phyloP scores from a whole-genome alignment of 37 sponge, comb jelly and placozoan genomes.

The Spongilla lacustris region DNA sequence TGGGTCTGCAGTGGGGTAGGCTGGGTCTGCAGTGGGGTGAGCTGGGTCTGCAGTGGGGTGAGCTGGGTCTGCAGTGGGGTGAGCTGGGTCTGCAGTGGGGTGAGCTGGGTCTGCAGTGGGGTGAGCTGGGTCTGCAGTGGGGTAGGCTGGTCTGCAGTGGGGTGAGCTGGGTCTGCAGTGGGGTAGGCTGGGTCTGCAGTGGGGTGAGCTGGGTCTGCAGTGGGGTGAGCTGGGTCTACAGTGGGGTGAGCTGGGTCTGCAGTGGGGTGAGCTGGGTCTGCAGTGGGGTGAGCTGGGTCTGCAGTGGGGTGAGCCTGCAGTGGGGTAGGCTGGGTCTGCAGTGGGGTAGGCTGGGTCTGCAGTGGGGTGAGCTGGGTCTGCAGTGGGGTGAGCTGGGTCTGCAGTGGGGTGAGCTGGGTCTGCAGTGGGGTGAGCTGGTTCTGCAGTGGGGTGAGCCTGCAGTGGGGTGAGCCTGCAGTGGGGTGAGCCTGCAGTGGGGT shows the following conservation, averaged over 20 bases:
- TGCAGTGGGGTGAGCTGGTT: conserved; percentile 14
- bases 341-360: conserved; percentile 21
- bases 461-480: conserved; percentile 14
- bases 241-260: conserved; percentile 21
- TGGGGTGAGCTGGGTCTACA: conserved; percentile 19
- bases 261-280: conserved; percentile 20
- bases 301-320: no score
- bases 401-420: conserved; percentile 24
- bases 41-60: conserved; percentile 20
- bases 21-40: conserved; percentile 23
- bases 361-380: conserved; percentile 20
- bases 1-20: conserved; percentile 17
- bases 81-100: conserved; percentile 20
- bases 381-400: conserved; percentile 22
- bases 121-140: conserved; percentile 21
- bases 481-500: conserved; percentile 9
- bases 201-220: conserved; percentile 18
- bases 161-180: conserved; percentile 23
- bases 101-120: conserved; percentile 20
- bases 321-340: conserved; percentile 24
- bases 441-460: conserved; percentile 16
- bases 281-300: conserved; percentile 22
- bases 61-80: conserved; percentile 20
- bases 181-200: conserved; percentile 23
- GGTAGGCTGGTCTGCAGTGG: no score